These are phyloP conservation scores for Troilus luridus DNA, from an alignment of 2,888 invertebrate genomes.

Conservation along the genomic window DNA sequence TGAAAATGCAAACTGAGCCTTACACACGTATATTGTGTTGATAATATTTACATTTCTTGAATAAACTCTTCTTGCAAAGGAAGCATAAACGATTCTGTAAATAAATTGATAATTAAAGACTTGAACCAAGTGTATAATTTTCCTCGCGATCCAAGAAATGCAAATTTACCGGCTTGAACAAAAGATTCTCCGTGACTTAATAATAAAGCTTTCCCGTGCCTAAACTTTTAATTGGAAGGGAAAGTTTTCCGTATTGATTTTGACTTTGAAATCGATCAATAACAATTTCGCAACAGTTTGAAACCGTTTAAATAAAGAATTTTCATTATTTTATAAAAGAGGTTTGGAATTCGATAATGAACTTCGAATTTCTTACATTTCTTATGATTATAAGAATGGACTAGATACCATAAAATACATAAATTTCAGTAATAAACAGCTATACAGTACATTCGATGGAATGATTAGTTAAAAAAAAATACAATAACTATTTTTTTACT, in stretches of 20 bases:
- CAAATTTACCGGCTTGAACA: background rate
- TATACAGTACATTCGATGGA: too few relatives aligned
- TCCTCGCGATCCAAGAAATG: background rate
- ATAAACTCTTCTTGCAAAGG: too few relatives aligned
- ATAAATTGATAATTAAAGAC: background rate
- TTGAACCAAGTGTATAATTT: background rate
- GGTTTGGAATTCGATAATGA: background rate
- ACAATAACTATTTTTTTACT: too few relatives aligned
- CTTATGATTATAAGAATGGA: too few relatives aligned
- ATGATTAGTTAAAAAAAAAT: too few relatives aligned
- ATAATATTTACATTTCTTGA: too few relatives aligned
- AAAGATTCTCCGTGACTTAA: background rate
- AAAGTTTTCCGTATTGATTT: background rate
- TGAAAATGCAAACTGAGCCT: too few relatives aligned
- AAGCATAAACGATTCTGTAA: background rate
- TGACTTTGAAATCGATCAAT: background rate
- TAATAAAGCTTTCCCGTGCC: background rate
- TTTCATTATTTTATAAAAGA: background rate
- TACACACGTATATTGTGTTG: too few relatives aligned
- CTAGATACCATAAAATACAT: too few relatives aligned
- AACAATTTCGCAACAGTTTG: background rate
- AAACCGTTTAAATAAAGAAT: background rate
- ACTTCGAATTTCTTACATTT: background rate
- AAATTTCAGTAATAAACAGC: too few relatives aligned
- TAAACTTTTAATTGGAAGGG: background rate